phyloP scores from a whole-genome alignment of 1,140 invertebrate species.

The Ylistrum balloti region DNA sequence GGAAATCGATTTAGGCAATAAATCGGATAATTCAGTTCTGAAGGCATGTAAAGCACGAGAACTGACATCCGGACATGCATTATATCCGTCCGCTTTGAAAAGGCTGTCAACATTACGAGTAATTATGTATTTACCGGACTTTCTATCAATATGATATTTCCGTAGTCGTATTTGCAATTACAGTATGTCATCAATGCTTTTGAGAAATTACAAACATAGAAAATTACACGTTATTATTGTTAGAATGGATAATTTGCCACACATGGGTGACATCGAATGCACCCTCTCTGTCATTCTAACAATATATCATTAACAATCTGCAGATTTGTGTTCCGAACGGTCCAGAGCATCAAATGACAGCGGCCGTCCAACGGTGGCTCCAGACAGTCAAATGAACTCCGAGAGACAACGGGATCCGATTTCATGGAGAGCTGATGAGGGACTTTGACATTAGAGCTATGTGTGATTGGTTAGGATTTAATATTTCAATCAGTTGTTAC shows the following conservation, averaged over 20 bases:
- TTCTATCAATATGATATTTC: conserved; percentile 40
- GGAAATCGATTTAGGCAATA: not conserved
- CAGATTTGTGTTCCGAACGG: conserved; percentile 8
- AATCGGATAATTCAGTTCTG: not conserved
- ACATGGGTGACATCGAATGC: conserved; percentile 37
- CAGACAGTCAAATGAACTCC: conserved; percentile 25
- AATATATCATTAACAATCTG: conserved; percentile 22
- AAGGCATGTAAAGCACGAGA: not conserved
- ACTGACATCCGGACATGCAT: not conserved
- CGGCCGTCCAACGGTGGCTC: conserved; percentile 3
- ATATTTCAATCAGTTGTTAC: conserved; percentile 7
- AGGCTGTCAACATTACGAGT: conserved; percentile 18
- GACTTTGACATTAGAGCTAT: not conserved
- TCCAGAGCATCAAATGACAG: conserved; percentile 24
- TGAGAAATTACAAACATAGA: conserved; percentile 29
- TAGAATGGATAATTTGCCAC: conserved; percentile 31
- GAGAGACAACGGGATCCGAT: conserved; percentile 28
- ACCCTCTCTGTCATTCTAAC: not conserved
- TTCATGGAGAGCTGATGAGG: not conserved
- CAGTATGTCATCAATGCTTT: conserved; percentile 13
- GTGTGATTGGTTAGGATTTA: conserved; percentile 2
- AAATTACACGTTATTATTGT: conserved; percentile 36
- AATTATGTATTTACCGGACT: conserved; percentile 24
- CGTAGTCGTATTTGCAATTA: conserved; percentile 35
- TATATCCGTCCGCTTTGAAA: conserved; percentile 33